A percentile compares a stretch with the other conserved stretches of the same genome.
phyloP scores from a whole-genome alignment of 1,140 invertebrate genomes.

The Micrasema longulum region DNA sequence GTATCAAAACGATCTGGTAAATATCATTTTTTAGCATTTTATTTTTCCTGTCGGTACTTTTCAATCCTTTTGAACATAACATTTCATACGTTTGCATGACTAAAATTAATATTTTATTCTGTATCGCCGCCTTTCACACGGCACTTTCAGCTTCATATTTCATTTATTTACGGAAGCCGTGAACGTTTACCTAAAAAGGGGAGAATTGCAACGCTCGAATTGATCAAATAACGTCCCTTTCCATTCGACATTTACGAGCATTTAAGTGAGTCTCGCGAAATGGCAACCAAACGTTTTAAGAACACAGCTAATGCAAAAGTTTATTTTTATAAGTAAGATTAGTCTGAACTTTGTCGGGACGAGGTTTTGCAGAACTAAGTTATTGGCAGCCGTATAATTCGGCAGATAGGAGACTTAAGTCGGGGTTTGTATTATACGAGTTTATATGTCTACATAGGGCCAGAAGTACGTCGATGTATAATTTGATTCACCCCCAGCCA shows the following conservation, averaged over 20 bases:
- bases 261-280: slow-evolving; percentile 48
- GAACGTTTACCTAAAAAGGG: slow-evolving; percentile 26
- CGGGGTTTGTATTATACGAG: slow-evolving; percentile 30
- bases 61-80: slow-evolving; percentile 34
- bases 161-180: slow-evolving; percentile 28
- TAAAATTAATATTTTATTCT: slow-evolving; percentile 30
- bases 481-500: slow-evolving; percentile 39
- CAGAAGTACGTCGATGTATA: slow-evolving; percentile 37
- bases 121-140: slow-evolving; percentile 13
- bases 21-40: slow-evolving; percentile 46
- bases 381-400: slow-evolving; percentile 42
- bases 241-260: slow-evolving; percentile 51
- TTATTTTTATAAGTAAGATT: slow-evolving; percentile 72
- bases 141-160: slow-evolving; percentile 25
- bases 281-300: slow-evolving; percentile 48
- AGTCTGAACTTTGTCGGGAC: slow-evolving; percentile 57
- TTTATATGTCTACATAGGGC: slow-evolving; percentile 11
- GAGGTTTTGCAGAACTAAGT: slow-evolving; percentile 48
- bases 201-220: slow-evolving; percentile 49
- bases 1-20: slow-evolving; percentile 53
- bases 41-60: slow-evolving; percentile 23
- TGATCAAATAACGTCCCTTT: slow-evolving; percentile 49
- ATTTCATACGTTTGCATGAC: slow-evolving; percentile 45
- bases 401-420: slow-evolving; percentile 37
- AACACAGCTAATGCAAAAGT: slow-evolving; percentile 71